phyloP scores from a whole-genome alignment of 2,113 vertebrate species.

The Anser brachyrhynchus region DNA sequence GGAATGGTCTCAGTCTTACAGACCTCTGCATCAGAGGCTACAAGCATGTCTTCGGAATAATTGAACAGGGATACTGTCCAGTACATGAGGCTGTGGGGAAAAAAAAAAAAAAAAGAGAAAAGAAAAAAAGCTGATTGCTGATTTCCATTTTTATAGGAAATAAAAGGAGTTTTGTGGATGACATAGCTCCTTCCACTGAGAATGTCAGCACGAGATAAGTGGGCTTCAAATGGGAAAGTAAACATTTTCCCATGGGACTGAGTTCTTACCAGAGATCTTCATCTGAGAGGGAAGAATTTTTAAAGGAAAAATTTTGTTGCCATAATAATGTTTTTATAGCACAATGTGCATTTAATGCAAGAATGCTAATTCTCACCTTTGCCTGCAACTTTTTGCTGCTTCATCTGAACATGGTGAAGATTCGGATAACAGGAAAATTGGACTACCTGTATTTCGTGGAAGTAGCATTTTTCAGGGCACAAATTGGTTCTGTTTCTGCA shows the following conservation, averaged over 20 bases:
- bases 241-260: neutral
- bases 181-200: conserved; percentile 25
- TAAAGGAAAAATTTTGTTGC: neutral
- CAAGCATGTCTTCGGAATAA: neutral
- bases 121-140: neutral
- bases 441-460: neutral
- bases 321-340: neutral
- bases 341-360: neutral
- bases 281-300: neutral
- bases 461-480: neutral
- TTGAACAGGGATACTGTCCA: neutral
- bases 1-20: neutral
- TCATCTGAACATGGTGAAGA: neutral
- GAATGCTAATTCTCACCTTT: neutral
- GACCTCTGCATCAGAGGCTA: neutral
- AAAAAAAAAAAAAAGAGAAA: neutral
- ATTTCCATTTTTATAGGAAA: conserved; percentile 45
- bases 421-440: neutral
- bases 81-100: neutral
- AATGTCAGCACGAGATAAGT: neutral
- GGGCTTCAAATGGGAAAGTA: neutral
- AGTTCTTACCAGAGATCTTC: neutral
- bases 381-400: neutral
- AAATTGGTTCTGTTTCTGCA: neutral
- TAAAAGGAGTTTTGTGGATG: conserved; percentile 45